Conservation (phyloP, 2,888 invertebrate species). For the Eupithecia insigniata region DNA sequence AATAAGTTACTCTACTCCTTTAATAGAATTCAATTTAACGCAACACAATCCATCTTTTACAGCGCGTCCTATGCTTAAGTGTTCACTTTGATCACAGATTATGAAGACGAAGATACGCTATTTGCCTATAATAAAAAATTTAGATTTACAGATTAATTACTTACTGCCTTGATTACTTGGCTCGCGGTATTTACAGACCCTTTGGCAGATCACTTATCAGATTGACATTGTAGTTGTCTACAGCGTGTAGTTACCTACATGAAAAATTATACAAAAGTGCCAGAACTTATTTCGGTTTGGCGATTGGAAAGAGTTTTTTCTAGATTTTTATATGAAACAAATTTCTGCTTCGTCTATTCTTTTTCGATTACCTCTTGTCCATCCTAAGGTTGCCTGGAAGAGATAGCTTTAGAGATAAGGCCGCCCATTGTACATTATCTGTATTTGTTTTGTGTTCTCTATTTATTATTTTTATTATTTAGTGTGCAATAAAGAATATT, state of each 20-base stretch:
- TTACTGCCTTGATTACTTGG: not conserved
- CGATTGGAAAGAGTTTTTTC: not conserved
- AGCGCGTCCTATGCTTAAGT: constrained; percentile 36
- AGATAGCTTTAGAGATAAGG: too few relatives aligned
- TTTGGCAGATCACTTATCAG: not conserved
- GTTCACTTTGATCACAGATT: constrained; percentile 34
- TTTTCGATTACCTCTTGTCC: too few relatives aligned
- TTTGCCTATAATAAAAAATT: not conserved
- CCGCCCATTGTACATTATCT: too few relatives aligned
- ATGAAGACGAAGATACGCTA: constrained; percentile 7
- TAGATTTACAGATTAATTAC: not conserved
- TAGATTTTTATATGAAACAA: not conserved
- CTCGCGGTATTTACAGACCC: not conserved
- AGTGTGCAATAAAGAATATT: too few relatives aligned
- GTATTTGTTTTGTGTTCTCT: too few relatives aligned
- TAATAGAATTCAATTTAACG: constrained; percentile 41
- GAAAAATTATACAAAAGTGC: not conserved
- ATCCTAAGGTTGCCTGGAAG: too few relatives aligned
- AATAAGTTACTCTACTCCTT: constrained; percentile 35
- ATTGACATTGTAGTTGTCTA: not conserved
- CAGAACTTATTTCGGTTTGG: not conserved
- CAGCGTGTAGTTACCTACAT: not conserved
- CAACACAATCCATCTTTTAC: constrained; percentile 45
- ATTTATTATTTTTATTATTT: too few relatives aligned
- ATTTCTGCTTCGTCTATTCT: too few relatives aligned